Conservation (phyloP, 2,797 vertebrate genomes). For the Melanotaenia boesemani region DNA sequence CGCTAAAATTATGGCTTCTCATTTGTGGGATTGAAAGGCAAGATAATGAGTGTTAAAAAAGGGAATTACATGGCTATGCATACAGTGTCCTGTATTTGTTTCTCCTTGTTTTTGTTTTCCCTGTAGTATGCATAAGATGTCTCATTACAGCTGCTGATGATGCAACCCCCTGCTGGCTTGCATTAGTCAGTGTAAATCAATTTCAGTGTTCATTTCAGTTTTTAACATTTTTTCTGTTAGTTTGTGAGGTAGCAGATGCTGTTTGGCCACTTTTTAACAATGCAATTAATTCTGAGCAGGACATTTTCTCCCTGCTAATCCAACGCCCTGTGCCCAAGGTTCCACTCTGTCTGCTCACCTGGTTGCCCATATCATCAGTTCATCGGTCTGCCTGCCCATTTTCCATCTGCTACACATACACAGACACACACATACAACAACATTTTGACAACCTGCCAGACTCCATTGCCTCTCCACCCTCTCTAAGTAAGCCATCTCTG, state of each 20-base stretch:
- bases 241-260: background rate
- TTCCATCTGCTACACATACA: background rate
- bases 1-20: too few relatives aligned
- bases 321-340: background rate
- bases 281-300: background rate
- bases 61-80: background rate
- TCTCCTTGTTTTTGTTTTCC: background rate
- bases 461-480: constrained; percentile 2
- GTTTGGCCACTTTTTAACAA: constrained; percentile 3
- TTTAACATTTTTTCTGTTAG: background rate
- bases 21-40: too few relatives aligned
- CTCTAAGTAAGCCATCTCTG: constrained; percentile 1
- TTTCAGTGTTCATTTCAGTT: background rate
- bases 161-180: background rate
- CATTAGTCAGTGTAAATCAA: background rate
- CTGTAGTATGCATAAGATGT: background rate
- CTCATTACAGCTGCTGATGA: background rate
- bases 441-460: constrained; percentile 21
- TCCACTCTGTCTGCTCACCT: constrained; percentile 4
- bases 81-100: too few relatives aligned
- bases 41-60: too few relatives aligned
- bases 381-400: constrained; percentile 1
- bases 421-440: background rate
- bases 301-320: background rate
- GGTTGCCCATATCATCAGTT: constrained; percentile 11